phyloP scores from a whole-genome alignment of 2,113 vertebrate genomes.

The Caracal caracal region DNA sequence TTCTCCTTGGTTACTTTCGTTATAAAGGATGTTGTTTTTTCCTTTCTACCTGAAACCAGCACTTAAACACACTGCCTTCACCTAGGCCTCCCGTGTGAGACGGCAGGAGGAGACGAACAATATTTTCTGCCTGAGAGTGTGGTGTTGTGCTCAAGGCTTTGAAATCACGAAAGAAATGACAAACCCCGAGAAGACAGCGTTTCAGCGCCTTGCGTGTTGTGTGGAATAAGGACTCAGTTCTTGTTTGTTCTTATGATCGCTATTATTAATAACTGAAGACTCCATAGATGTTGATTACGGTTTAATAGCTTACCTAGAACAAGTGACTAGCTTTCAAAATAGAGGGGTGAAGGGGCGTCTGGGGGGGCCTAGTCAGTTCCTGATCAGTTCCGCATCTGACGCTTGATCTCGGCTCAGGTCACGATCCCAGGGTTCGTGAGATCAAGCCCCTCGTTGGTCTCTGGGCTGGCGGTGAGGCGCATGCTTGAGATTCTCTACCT shows the following conservation, averaged over 20 bases:
- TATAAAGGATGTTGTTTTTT: background rate
- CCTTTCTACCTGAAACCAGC: background rate
- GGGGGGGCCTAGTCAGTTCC: no score
- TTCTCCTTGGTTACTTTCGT: background rate
- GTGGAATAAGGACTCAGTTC: background rate
- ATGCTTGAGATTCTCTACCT: no score
- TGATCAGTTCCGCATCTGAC: no score
- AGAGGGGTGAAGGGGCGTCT: no score
- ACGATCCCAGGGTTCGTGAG: no score
- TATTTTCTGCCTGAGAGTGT: background rate
- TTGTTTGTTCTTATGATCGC: no score
- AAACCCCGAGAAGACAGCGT: rapidly evolving
- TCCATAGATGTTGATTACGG: rapidly evolving
- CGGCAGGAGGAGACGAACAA: rapidly evolving
- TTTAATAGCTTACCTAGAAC: background rate
- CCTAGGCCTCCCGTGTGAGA: rapidly evolving
- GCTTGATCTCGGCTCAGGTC: no score
- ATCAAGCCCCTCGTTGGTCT: no score
- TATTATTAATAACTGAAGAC: background rate
- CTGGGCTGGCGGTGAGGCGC: no score
- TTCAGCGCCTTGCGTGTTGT: background rate
- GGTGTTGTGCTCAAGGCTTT: rapidly evolving
- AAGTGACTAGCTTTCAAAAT: background rate
- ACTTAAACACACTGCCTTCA: background rate
- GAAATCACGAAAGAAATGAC: background rate